Evolutionary conservation across 2,888 invertebrate genomes (phyloP), one percentile per base, ranked within the genome.

Genomic region (Ichneumoninae sp.): DNA sequence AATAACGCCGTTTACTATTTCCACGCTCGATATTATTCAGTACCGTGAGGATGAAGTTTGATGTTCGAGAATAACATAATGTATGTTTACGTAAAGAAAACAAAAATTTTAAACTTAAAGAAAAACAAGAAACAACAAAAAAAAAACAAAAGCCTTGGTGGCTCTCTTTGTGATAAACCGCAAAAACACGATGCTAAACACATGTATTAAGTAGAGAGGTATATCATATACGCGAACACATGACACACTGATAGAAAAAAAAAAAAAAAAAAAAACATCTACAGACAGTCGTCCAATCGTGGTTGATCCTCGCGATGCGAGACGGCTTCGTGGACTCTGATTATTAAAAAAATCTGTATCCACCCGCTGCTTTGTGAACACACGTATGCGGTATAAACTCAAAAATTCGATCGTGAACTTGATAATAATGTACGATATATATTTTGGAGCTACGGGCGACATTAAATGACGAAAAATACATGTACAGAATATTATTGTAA

Each of bases 401-500:
- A 86, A 88, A 73, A 84, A 89, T 87, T 89, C 88, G 87, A 89
- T 89, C 87, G 88, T 87, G 87, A 90, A 89, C 87, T 87, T 87
- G 89, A 90, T 90, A 90, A 90, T 88, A 90, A 89, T 87, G 71
- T 88, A 87, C 83, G 75, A 89, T 81, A 83, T 74, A 73, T 83
- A 76, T 84, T 71, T 83, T 77, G 33, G 70, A 66, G 40, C 33
- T 47, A 75, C 47, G 78, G 47, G 40, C 44, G 47, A 66, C 33
- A 66, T 47, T 36, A 16, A 63, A 68, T 68, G 75, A 44, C 44
- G 40, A 54, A 80, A 63, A 63, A 33, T 83, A 76, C 63, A 83
- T 86, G 86, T 88, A 84, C 85, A 85, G 83, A 83, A 80, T 78
- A 63, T 82, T 69, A 80, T 75, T 57, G 78, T 70, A 54, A 57